Base-by-base conservation (phyloP, 2,797 vertebrate species). In the Poeciliopsis presidionis region DNA sequence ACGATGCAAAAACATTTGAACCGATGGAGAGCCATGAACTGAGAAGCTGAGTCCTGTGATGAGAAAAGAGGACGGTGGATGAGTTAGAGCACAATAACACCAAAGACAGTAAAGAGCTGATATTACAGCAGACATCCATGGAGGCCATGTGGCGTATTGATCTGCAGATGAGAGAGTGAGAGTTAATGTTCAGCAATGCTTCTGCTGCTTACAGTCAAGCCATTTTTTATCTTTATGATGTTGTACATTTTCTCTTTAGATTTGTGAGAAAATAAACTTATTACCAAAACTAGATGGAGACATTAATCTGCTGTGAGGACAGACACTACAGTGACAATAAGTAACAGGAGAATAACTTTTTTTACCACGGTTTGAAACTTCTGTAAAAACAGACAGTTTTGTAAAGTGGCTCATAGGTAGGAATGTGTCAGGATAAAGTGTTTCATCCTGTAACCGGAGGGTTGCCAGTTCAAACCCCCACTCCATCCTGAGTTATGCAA, bases 71-170 rank as follows among this genome's bases (percentile, higher is more conserved):
- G 78, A 90, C 86, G 88, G 90, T 85, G 91, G 91, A 93, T 95
- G 95, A 95, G 93, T 95, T 95, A 93, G 91, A 93, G 93, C 93
- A 94, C 95, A 95, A 95, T 95, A 94, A 95, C 87, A 82, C 86
- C 83, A 88, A 88, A 80, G 92, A 93, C 93, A 93, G 93, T 94
- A 94, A 95, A 94, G 89, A 93, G 89, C 89, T 92, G 91, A 94
- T 94, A 95, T 95, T 95, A 94, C 93, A 93, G 88, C 91, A 87
- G 88, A 82, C 91, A 91, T 93, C 93, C 92, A 93, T 84, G 87
- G 93, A 95, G 93, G 91, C 93, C 91, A 87, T 78, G 92, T 77
- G 73, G 65, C 18, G 78, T 94, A 95, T 95, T 90, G 94, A 95
- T 95, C 93, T 79, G 75, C 51, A 74, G 77, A 75, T 84, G 76